Evolutionary conservation across 2,888 invertebrate genomes (phyloP).

Genomic region (Pachliopta kotzebuea): DNA sequence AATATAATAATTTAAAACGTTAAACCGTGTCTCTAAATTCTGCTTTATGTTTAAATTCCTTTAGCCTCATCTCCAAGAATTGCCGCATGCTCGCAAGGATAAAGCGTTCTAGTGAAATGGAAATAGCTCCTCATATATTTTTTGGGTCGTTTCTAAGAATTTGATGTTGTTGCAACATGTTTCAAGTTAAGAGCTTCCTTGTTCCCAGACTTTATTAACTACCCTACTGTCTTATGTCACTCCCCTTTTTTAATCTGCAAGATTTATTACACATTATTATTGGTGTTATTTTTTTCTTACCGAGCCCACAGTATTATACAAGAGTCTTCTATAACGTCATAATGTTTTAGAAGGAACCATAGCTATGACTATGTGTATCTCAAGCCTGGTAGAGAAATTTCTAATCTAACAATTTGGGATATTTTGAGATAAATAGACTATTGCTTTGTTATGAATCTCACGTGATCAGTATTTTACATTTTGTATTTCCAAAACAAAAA

Average conservation of each 20-base stretch:
- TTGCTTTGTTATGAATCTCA: too few species aligned
- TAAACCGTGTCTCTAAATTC: constrained; percentile 10
- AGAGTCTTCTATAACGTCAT: too few species aligned
- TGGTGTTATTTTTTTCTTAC: too few species aligned
- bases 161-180: constrained; percentile 25
- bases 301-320: too few species aligned
- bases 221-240: constrained; percentile 10
- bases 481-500: too few species aligned
- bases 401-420: too few species aligned
- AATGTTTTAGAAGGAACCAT: too few species aligned
- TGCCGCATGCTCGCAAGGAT: constrained; percentile 28
- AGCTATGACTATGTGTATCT: too few species aligned
- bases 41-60: constrained; percentile 25
- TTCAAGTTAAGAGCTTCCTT: constrained; percentile 21
- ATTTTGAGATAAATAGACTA: too few species aligned
- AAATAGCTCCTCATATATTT: constrained; percentile 26
- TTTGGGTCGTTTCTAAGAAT: constrained; percentile 28
- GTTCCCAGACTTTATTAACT: constrained; percentile 18
- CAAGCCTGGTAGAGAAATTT: too few species aligned
- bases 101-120: constrained; percentile 26
- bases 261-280: neutral
- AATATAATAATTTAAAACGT: constrained; percentile 9
- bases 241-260: neutral
- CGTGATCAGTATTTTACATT: too few species aligned
- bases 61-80: constrained; percentile 27